A percentile compares a stretch with the other conserved stretches of the same genome.
phyloP scores from a whole-genome alignment of 2,888 invertebrate genomes.

The Sisyra terminalis region DNA sequence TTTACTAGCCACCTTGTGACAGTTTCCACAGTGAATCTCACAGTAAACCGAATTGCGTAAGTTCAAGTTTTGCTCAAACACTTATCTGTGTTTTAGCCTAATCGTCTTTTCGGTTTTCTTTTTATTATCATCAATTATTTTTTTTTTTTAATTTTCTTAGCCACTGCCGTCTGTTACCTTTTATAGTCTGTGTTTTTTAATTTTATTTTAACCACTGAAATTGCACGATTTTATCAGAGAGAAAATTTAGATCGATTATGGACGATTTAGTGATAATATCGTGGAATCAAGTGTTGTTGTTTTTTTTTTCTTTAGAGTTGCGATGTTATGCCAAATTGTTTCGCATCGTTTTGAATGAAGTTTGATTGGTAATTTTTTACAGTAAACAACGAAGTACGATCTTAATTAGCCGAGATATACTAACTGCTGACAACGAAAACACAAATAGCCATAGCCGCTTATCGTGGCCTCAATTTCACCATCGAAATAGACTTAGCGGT shows the following conservation, averaged over 20 bases:
- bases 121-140: slow-evolving; percentile 1
- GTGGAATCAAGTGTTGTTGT: too few species aligned
- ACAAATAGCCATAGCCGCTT: slow-evolving; percentile 34
- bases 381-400: slow-evolving; percentile 28
- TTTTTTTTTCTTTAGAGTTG: too few species aligned
- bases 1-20: slow-evolving; percentile 80
- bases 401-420: slow-evolving; percentile 20
- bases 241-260: too few species aligned
- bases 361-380: slow-evolving; percentile 11
- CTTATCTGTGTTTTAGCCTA: slow-evolving; percentile 5
- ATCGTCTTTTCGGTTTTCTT: not conserved
- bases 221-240: too few species aligned
- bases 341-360: too few species aligned
- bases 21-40: slow-evolving; percentile 82
- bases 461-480: slow-evolving; percentile 36
- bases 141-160: slow-evolving; percentile 1
- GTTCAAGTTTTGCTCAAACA: slow-evolving; percentile 29
- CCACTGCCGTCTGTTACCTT: too few species aligned
- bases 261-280: too few species aligned
- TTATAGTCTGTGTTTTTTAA: too few species aligned
- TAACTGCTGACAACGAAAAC: slow-evolving; percentile 32
- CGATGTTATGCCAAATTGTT: too few species aligned
- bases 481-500: slow-evolving; percentile 12
- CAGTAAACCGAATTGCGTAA: slow-evolving; percentile 87
- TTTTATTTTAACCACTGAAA: too few species aligned